phyloP scores from a whole-genome alignment of 2,113 vertebrate genomes.

The Rhinogobius similis region DNA sequence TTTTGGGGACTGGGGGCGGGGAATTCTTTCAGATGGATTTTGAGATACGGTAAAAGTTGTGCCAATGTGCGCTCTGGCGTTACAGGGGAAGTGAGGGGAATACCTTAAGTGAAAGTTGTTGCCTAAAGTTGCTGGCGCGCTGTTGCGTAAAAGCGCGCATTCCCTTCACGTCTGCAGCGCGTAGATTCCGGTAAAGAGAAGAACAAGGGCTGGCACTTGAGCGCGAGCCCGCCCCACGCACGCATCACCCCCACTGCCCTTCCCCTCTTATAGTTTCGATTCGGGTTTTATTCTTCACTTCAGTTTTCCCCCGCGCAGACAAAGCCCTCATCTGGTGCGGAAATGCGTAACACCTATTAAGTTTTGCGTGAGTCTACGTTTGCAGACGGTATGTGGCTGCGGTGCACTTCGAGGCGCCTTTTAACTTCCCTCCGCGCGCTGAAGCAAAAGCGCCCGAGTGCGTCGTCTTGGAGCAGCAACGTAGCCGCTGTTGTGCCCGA shows the following conservation, averaged over 20 bases:
- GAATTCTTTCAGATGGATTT: neutral
- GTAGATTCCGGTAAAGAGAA: neutral
- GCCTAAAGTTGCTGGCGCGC: neutral
- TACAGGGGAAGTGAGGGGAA: no score
- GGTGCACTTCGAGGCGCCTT: conserved; percentile 19
- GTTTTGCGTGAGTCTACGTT: neutral
- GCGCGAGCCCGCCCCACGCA: conserved; percentile 49
- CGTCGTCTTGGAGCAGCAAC: conserved; percentile 31
- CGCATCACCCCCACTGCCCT: conserved; percentile 19
- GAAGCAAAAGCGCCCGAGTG: neutral
- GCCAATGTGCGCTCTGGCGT: no score
- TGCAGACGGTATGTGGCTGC: conserved; percentile 35
- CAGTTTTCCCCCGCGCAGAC: neutral
- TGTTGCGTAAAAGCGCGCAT: neutral
- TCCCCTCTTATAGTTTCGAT: conserved; percentile 18
- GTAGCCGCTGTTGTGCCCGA: conserved; percentile 78
- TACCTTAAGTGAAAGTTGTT: no score
- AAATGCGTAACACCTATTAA: conserved; percentile 1
- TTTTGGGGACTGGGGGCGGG: neutral
- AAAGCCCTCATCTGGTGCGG: neutral
- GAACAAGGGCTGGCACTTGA: conserved; percentile 12
- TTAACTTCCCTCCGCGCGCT: neutral
- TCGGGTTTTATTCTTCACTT: conserved; percentile 13
- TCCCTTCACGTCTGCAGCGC: neutral
- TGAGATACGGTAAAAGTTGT: neutral